A percentile compares a stretch with the other conserved stretches of the same genome.
Conservation (phyloP, 1,140 invertebrate genomes). For the Hesperophylax magnus region DNA sequence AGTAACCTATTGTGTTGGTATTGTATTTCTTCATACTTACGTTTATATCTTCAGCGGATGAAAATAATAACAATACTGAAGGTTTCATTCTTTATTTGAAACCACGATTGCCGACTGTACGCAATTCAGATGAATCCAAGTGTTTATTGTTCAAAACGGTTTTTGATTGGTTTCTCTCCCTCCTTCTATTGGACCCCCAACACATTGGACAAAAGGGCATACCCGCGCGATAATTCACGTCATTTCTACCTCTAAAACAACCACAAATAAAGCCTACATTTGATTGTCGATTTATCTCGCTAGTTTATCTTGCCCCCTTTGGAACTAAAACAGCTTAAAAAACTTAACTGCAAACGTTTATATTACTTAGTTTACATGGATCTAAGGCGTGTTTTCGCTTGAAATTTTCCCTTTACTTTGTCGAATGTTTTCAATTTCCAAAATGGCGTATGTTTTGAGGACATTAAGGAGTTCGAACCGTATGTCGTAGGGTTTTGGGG, state of each 20-base stretch:
- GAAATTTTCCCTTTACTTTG: not conserved
- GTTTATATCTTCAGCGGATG: too few species aligned
- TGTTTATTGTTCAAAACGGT: slow-evolving; percentile 59
- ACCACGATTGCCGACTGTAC: slow-evolving; percentile 38
- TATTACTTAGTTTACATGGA: not conserved
- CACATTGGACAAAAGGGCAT: slow-evolving; percentile 9
- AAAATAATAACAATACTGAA: too few species aligned
- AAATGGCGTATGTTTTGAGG: not conserved
- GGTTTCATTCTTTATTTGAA: too few species aligned
- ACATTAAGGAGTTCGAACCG: not conserved
- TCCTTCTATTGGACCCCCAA: slow-evolving; percentile 51
- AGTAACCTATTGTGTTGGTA: too few species aligned
- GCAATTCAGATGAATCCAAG: slow-evolving; percentile 37
- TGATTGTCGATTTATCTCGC: slow-evolving; percentile 15
- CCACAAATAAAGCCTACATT: slow-evolving; percentile 1
- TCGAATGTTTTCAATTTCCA: not conserved
- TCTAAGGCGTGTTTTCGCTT: not conserved
- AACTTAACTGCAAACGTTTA: not conserved
- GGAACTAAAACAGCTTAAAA: not conserved
- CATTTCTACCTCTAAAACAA: not conserved
- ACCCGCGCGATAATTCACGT: not conserved
- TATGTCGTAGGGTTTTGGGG: not conserved
- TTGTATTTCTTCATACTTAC: too few species aligned
- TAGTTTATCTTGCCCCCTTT: not conserved
- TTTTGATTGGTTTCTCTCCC: slow-evolving; percentile 55